Evolutionary conservation across 2,797 vertebrate genomes (phyloP).

Genomic region (Xenentodon cancila): DNA sequence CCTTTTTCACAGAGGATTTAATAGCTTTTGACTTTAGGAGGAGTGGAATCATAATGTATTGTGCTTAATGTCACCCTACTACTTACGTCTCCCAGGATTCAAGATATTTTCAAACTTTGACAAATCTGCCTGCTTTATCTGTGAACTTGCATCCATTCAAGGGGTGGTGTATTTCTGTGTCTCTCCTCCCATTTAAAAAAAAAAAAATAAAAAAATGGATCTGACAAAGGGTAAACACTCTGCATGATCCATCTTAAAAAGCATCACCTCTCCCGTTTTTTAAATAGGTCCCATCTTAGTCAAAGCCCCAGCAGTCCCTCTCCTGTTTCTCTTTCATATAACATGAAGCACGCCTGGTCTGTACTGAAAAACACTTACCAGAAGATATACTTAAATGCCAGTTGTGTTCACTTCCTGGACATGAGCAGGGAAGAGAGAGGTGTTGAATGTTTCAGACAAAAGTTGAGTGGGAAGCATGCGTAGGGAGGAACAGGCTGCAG

Average conservation of each 20-base stretch:
- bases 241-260: constrained; percentile 42
- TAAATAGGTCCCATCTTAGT: constrained; percentile 57
- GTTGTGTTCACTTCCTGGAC: constrained; percentile 68
- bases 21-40: constrained; percentile 4
- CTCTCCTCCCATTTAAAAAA: no score
- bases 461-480: constrained; percentile 76
- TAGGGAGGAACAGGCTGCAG: constrained; percentile 70
- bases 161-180: no score
- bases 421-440: constrained; percentile 53
- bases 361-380: constrained; percentile 36
- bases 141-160: neutral
- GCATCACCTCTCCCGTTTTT: constrained; percentile 50
- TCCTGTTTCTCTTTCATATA: neutral
- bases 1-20: constrained; percentile 10
- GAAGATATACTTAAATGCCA: constrained; percentile 24
- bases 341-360: constrained; percentile 24
- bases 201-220: neutral
- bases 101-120: neutral
- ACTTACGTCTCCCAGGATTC: neutral
- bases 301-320: constrained; percentile 3
- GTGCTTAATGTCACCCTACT: neutral
- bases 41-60: neutral
- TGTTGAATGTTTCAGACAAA: constrained; percentile 71
- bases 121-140: neutral
- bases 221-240: no score